These are phyloP conservation scores for Flexamia atlantica DNA, from an alignment of 2,888 invertebrate genomes.

Conservation along the genomic window DNA sequence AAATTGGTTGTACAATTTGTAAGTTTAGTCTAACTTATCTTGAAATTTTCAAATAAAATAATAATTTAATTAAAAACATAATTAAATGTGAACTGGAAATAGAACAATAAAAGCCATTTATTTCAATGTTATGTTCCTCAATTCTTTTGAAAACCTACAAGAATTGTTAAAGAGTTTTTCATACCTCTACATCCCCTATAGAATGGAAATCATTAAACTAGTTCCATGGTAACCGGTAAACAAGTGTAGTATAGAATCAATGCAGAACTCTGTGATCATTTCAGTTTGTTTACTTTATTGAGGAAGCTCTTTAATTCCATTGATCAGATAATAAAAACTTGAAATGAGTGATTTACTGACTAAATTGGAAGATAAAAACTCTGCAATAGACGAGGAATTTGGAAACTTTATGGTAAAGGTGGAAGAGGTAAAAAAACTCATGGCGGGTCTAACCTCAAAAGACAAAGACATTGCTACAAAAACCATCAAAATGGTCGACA, in stretches of 20 bases:
- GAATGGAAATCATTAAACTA: too few relatives aligned
- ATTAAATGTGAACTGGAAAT: too few relatives aligned
- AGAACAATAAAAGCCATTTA: too few relatives aligned
- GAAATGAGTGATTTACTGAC: constrained; percentile 18
- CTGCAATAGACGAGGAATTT: constrained; percentile 38
- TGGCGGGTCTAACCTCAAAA: constrained; percentile 24
- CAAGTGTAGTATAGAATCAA: neutral
- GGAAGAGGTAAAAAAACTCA: constrained; percentile 34
- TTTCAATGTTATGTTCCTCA: too few relatives aligned
- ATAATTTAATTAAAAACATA: too few relatives aligned
- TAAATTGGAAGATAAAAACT: neutral
- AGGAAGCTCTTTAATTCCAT: neutral
- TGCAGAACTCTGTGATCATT: neutral
- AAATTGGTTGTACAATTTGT: too few relatives aligned
- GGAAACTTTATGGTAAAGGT: constrained; percentile 49
- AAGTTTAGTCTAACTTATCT: too few relatives aligned
- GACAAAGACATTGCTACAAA: constrained; percentile 24
- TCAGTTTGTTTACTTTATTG: neutral
- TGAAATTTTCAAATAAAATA: too few relatives aligned
- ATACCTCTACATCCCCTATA: too few relatives aligned
- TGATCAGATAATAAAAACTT: neutral
- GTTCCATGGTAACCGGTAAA: constrained; percentile 36
- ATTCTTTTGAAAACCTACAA: too few relatives aligned
- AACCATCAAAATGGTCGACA: constrained; percentile 28
- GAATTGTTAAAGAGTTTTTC: too few relatives aligned